These are phyloP conservation scores for Andrena cerasifolii DNA, from an alignment of 1,140 invertebrate genomes.

Conservation along the genomic window DNA sequence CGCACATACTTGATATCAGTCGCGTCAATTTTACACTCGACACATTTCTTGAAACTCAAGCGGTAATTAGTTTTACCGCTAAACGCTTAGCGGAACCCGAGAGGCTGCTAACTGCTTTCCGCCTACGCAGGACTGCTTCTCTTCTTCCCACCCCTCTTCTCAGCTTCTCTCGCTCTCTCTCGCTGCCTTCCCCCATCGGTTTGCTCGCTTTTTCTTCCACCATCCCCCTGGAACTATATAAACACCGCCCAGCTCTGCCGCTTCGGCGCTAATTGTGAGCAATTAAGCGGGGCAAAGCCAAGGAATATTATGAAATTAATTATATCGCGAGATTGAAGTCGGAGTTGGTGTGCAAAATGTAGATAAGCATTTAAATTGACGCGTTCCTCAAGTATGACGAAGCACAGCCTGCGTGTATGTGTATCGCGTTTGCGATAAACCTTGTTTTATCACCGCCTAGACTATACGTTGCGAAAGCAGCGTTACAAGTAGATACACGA, in stretches of 20 bases:
- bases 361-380: slow-evolving; percentile 66
- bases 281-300: slow-evolving; percentile 61
- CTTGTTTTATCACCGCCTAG: slow-evolving; percentile 27
- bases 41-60: slow-evolving; percentile 54
- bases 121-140: slow-evolving; percentile 44
- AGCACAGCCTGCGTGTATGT: background rate
- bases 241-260: background rate
- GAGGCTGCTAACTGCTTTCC: slow-evolving; percentile 62
- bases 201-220: slow-evolving; percentile 1
- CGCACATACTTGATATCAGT: slow-evolving; percentile 46
- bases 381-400: slow-evolving; percentile 25
- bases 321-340: slow-evolving; percentile 50
- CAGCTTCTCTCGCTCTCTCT: background rate
- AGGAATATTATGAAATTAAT: slow-evolving; percentile 68
- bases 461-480: background rate
- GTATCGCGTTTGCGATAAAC: slow-evolving; percentile 21
- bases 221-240: background rate
- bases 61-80: slow-evolving; percentile 67
- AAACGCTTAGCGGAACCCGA: slow-evolving; percentile 65
- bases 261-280: slow-evolving; percentile 61
- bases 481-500: background rate
- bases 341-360: slow-evolving; percentile 35
- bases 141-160: background rate
- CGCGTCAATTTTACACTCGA: slow-evolving; percentile 34
- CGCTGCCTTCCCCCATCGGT: no score